These are phyloP conservation scores for Sebastiscus tertius DNA, from an alignment of 2,797 vertebrate genomes.

Conservation along the genomic window DNA sequence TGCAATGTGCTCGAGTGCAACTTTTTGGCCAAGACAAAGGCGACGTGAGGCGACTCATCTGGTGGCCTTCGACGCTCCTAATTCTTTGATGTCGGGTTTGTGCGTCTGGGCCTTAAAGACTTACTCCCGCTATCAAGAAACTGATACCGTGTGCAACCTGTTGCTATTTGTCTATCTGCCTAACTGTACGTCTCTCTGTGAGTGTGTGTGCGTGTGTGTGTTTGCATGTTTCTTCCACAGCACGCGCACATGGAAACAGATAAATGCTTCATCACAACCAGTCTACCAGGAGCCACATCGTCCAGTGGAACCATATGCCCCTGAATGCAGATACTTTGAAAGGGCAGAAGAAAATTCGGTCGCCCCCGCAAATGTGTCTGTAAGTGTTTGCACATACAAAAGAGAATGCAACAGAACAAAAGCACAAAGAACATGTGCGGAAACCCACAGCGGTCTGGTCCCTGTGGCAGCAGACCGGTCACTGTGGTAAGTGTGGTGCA, in stretches of 20 bases:
- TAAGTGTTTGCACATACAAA: slow-evolving; percentile 12
- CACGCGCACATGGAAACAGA: slow-evolving; percentile 25
- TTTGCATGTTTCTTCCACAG: not conserved
- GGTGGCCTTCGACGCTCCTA: too few species aligned
- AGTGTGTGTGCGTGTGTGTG: not conserved
- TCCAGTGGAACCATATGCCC: not conserved
- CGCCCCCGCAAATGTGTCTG: slow-evolving; percentile 1
- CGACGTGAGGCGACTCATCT: too few species aligned
- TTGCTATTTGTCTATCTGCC: slow-evolving; percentile 4
- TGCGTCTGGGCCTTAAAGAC: not conserved
- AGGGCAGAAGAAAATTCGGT: not conserved
- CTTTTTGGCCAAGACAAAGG: too few species aligned
- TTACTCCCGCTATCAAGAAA: slow-evolving; percentile 6
- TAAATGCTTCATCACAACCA: slow-evolving; percentile 24
- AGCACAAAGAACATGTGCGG: slow-evolving; percentile 16
- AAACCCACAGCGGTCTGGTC: slow-evolving; percentile 9
- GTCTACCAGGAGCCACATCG: slow-evolving; percentile 31
- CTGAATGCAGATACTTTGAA: not conserved
- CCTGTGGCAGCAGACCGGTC: slow-evolving; percentile 47
- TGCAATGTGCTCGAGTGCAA: too few species aligned
- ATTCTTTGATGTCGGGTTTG: too few species aligned
- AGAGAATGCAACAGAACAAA: slow-evolving; percentile 37
- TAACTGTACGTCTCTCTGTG: not conserved
- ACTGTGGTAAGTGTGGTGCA: slow-evolving; percentile 48
- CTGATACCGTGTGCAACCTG: slow-evolving; percentile 8